phyloP scores from a whole-genome alignment of 2,797 vertebrate genomes.

The Bovichtus variegatus region DNA sequence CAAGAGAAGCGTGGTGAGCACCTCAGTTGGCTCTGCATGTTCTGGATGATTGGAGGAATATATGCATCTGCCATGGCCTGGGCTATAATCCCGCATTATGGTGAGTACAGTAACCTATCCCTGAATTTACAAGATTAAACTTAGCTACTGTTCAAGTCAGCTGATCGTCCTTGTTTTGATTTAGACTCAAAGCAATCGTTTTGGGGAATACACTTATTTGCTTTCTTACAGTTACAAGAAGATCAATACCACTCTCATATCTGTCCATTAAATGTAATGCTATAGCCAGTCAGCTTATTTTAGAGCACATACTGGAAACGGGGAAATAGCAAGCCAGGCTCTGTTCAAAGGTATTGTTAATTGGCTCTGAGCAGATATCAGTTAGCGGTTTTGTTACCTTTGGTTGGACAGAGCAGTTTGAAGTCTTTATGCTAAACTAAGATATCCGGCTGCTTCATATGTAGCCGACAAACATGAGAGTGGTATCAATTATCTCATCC shows the following conservation, averaged over 20 bases:
- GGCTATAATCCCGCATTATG: constrained; percentile 98
- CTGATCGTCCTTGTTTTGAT: not conserved
- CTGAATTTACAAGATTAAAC: not conserved
- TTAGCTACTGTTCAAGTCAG: not conserved
- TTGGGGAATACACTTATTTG: not conserved
- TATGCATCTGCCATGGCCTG: constrained; percentile 98
- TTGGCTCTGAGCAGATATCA: not conserved
- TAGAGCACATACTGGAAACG: too few relatives aligned
- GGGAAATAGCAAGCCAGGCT: too few relatives aligned
- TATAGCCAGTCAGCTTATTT: too few relatives aligned
- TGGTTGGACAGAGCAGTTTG: not conserved
- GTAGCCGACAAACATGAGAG: not conserved
- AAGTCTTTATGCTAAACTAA: not conserved
- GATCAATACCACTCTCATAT: not conserved
- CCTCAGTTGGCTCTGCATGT: constrained; percentile 99
- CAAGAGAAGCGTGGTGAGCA: constrained; percentile 98
- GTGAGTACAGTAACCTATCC: constrained; percentile 77
- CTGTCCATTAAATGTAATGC: too few relatives aligned
- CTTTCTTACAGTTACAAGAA: not conserved
- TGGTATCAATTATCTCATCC: not conserved
- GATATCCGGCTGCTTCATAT: not conserved
- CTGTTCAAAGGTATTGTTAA: too few relatives aligned
- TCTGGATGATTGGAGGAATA: constrained; percentile 99
- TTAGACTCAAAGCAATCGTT: not conserved
- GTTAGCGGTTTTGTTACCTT: not conserved